Percentiles rank a stretch among this genome's conserved stretches.
Conservation (phyloP, 2,113 vertebrate species). For the Falco punctatus region DNA sequence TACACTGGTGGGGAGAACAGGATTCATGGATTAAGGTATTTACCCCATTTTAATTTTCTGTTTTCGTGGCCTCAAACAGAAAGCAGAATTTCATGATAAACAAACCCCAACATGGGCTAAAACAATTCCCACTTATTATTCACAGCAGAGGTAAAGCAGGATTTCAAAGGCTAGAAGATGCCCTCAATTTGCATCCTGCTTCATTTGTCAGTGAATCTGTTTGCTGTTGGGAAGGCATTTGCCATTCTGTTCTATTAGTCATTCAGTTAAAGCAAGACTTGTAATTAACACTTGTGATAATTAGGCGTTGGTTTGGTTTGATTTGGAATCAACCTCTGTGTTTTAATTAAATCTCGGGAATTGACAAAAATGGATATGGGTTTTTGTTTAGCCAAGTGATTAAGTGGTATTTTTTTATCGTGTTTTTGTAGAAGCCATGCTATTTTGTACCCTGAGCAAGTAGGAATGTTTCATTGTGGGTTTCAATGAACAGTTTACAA, state of each 20-base stretch:
- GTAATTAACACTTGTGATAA: conserved; percentile 74
- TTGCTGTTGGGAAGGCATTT: conserved; percentile 64
- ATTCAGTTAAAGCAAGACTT: conserved; percentile 66
- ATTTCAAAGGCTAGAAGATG: conserved; percentile 67
- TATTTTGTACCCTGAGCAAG: background rate
- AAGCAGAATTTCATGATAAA: conserved; percentile 42
- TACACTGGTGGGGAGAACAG: background rate
- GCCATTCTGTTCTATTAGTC: conserved; percentile 71
- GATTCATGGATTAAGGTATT: background rate
- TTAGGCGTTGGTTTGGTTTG: conserved; percentile 57
- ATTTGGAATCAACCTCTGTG: conserved; percentile 69
- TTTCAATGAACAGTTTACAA: conserved; percentile 46
- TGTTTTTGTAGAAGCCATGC: background rate
- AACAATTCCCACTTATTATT: conserved; percentile 67
- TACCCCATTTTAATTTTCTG: background rate
- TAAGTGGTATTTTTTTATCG: background rate
- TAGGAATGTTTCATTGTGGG: background rate
- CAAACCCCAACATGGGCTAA: conserved; percentile 28
- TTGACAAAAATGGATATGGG: conserved; percentile 59
- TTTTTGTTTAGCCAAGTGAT: conserved; percentile 50
- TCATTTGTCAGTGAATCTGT: conserved; percentile 70
- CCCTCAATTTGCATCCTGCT: conserved; percentile 69
- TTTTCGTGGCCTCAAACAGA: conserved; percentile 7
- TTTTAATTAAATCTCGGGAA: conserved; percentile 74
- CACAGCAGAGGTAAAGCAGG: conserved; percentile 56